Percentiles rank a stretch among this genome's conserved stretches.
Conservation (phyloP, 2,113 vertebrate genomes). For the Orycteropus afer region DNA sequence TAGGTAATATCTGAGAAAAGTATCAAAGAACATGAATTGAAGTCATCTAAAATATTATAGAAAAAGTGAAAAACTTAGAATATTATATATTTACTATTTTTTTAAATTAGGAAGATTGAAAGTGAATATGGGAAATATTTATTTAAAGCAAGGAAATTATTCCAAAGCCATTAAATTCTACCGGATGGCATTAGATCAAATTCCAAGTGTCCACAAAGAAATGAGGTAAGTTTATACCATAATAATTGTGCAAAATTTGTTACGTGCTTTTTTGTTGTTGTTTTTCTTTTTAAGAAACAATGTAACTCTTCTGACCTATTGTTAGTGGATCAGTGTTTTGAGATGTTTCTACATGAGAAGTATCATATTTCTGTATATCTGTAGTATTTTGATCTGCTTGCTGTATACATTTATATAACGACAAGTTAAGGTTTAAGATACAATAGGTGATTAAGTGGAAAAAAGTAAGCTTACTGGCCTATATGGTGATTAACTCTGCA, state of each 20-base stretch:
- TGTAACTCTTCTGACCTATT: not conserved
- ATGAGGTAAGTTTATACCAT: constrained; percentile 88
- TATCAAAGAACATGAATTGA: constrained; percentile 48
- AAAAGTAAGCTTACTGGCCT: constrained; percentile 24
- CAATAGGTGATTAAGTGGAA: not conserved
- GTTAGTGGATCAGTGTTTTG: not conserved
- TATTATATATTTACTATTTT: constrained; percentile 48
- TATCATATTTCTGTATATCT: not conserved
- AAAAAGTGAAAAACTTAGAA: constrained; percentile 47
- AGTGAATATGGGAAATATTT: constrained; percentile 99
- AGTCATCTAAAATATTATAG: constrained; percentile 26
- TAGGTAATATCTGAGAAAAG: constrained; percentile 1
- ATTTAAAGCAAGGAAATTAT: constrained; percentile 97
- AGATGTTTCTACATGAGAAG: not conserved
- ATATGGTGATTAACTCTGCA: not conserved
- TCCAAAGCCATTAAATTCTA: constrained; percentile 98
- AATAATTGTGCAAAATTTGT: not conserved
- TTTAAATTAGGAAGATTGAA: constrained; percentile 92
- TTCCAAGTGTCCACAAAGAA: constrained; percentile 93
- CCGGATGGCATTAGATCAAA: constrained; percentile 98
- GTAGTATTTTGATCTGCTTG: not conserved
- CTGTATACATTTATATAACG: not conserved
- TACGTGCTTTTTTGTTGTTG: not conserved
- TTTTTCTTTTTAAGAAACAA: not conserved
- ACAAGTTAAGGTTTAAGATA: constrained; percentile 37